phyloP scores from a whole-genome alignment of 2,113 vertebrate species.

The Paramormyrops kingsleyae region DNA sequence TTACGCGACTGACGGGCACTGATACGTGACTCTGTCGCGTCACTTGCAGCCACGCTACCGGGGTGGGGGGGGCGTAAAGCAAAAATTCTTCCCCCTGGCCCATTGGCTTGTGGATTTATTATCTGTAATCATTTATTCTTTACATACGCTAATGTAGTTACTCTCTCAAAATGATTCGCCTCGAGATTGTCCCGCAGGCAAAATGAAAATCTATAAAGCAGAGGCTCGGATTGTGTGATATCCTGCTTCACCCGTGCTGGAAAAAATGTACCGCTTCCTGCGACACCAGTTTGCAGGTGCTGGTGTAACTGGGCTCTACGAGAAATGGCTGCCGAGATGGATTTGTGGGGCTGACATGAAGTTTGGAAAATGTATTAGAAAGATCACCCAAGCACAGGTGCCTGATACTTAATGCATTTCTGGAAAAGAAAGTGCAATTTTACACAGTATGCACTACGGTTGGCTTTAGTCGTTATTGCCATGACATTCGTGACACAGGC shows the following conservation, averaged over 20 bases:
- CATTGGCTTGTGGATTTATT: slow-evolving; percentile 5
- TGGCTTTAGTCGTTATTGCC: not conserved
- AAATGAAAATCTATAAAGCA: slow-evolving; percentile 9
- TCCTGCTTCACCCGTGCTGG: not conserved
- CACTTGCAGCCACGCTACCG: not conserved
- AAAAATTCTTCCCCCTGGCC: not conserved
- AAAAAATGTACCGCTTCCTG: not conserved
- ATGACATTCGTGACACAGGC: not conserved
- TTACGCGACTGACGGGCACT: not conserved
- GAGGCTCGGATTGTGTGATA: not conserved
- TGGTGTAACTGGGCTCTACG: not conserved
- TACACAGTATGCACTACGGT: not conserved
- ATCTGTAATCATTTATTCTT: not conserved
- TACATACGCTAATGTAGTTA: slow-evolving; percentile 9
- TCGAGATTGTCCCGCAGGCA: not conserved
- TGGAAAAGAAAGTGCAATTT: not conserved
- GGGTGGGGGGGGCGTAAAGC: not conserved
- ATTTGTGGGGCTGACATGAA: not conserved
- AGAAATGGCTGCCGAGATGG: not conserved
- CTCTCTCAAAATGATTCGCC: slow-evolving; percentile 1
- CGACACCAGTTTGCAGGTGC: not conserved
- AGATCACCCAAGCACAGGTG: not conserved
- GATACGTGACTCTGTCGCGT: not conserved
- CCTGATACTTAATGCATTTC: not conserved
- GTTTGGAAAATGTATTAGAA: not conserved